Base-by-base conservation (phyloP, 2,113 vertebrate species). In the Myrmecobius fasciatus region DNA sequence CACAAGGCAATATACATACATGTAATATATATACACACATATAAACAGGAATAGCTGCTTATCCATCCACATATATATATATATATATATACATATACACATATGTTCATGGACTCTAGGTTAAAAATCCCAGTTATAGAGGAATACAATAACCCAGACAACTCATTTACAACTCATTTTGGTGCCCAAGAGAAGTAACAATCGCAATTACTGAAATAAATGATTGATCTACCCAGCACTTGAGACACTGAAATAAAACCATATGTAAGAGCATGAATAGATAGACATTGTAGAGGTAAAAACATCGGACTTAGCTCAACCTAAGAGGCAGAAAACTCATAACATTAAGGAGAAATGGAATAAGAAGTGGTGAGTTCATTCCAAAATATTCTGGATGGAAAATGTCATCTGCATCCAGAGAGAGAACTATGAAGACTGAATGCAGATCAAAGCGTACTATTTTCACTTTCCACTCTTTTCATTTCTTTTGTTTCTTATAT, bases 11-110 rank as follows among this genome's bases (percentile, higher is more conserved):
- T 11, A 10, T 51, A 51, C 9, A 51, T 10, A 51, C 49, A 51
- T 51, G 9, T 11, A 51, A 26, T 24, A 56, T 56, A 10, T 9
- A 56, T 10, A 26, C 25, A 54, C 7, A 54, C 25, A 54, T 1
- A 22, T 8, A 54, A 26, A 26, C 25, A 54, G 26, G 49, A 51
- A 25, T 54, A 54, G 0, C 22, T 25, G 4, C 24, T 5, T 53
- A 53, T 53, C 22, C 4, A 53, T 25, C 0, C 53, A 31, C 3
- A 5, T 26, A 12, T 25, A 24, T 14, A 7, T 8, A 1, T 60
- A 0, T 60, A 0, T 52, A 1, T 43, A 10, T 60, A 0, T 26
- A 31, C 47, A 0, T 25, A 8, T 25, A 14, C 11, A 10, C 48
- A 48, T n/a, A 9, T 52, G 51, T 83, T 83, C 67, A 83, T 43